Evolutionary conservation across 2,888 invertebrate species (phyloP), one percentile per base, ranked within the genome.

Genomic region (Drosophila merina): DNA sequence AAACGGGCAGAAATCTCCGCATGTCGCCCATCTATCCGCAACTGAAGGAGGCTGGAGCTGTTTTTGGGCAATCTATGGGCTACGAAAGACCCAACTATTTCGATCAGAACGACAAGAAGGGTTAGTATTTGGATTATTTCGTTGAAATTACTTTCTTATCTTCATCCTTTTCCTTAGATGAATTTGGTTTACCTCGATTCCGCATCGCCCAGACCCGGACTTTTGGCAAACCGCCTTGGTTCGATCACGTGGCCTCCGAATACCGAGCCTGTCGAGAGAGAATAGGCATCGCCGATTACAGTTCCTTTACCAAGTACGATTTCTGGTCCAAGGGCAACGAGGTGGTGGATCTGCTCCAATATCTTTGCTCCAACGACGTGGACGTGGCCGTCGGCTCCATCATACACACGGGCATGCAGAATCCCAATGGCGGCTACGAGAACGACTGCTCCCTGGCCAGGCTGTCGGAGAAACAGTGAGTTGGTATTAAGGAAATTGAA

Each of bases 361-460:
- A 96, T 91, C 92, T 99, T 30, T 99, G 99, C 90, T 98, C 98
- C 2, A 99, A 99, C 90, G 96, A 99, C 91, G 97, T 99, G 7
- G 98, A 99, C 90, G 97, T 98, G 2, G 96, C 98, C 0, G 93
- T 97, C 3, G 98, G 98, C 28, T 95, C 96, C 85, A 97, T 99
- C 76, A 97, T 98, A 70, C 99, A 99, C 91, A 98, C 98, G 0
- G 99, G 99, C 74, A 98, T 99, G 98, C 98, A 99, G 92, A 99
- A 99, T 92, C 93, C 94, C 72, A 93, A 94, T 8, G 99, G 99
- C 1, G 99, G 99, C 10, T 99, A 99, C 90, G 99, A 99, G 92
- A 99, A 99, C 89, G 99, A 99, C 92, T 99, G 99, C 92, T 98
- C 98, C 69, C 92, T 99, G 57, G 97, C 97, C 3, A 93, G 99